Conservation (phyloP, 2,797 vertebrate species). For the Staurois parvus region DNA sequence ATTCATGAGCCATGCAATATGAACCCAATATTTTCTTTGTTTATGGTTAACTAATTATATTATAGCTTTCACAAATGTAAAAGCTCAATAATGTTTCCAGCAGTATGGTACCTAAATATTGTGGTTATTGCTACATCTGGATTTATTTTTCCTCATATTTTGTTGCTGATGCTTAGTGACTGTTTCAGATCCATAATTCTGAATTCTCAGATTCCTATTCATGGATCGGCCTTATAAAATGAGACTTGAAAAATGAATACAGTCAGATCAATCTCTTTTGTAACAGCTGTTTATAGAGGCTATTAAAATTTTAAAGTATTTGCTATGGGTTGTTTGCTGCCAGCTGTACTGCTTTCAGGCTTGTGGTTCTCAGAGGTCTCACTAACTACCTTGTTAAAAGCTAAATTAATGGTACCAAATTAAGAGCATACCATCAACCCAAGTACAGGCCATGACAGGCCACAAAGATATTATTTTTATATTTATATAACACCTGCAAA, state of each 20-base stretch:
- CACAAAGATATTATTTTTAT: too few relatives aligned
- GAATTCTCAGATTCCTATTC: not conserved
- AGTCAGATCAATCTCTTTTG: constrained; percentile 15
- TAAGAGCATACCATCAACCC: not conserved
- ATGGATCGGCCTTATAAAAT: not conserved
- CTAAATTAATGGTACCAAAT: not conserved
- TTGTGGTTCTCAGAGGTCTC: not conserved
- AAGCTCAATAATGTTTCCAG: not conserved
- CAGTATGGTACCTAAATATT: not conserved
- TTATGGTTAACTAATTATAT: too few relatives aligned
- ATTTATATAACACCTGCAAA: too few relatives aligned
- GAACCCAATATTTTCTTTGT: too few relatives aligned
- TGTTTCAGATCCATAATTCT: not conserved
- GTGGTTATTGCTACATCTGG: not conserved
- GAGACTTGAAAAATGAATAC: constrained; percentile 19
- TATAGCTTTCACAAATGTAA: too few relatives aligned
- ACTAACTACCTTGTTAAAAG: not conserved
- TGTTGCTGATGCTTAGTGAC: not conserved
- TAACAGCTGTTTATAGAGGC: not conserved
- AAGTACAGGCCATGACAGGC: not conserved
- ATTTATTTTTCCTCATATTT: not conserved
- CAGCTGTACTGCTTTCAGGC: not conserved
- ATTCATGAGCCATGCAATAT: too few relatives aligned
- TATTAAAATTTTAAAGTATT: constrained; percentile 3
- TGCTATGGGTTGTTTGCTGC: not conserved